These are phyloP conservation scores for Agelastica alni DNA, from an alignment of 2,888 invertebrate genomes.

Conservation along the genomic window DNA sequence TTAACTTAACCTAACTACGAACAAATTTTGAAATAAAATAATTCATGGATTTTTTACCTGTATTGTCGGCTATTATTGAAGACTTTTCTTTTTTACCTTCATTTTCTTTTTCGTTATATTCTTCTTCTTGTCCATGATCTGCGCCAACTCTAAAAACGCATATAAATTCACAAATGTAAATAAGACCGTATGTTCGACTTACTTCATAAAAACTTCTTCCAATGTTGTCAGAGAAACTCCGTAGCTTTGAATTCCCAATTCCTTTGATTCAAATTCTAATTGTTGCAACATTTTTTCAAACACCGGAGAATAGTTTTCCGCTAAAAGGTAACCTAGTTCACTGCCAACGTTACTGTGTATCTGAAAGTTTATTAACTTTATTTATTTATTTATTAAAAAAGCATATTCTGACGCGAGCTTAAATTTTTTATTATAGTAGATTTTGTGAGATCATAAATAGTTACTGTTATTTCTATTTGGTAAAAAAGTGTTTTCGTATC, in stretches of 20 bases:
- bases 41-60: not conserved
- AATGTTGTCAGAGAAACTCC: conserved; percentile 84
- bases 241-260: conserved; percentile 74
- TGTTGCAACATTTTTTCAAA: conserved; percentile 72
- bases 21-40: too few species aligned
- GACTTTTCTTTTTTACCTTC: not conserved
- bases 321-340: conserved; percentile 72
- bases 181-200: too few species aligned
- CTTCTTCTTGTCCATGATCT: conserved; percentile 44
- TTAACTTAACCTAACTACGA: too few species aligned
- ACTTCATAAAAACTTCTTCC: conserved; percentile 88
- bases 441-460: too few species aligned
- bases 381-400: too few species aligned
- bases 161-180: too few species aligned
- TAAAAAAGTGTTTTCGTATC: too few species aligned
- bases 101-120: conserved; percentile 24
- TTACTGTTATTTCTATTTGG: too few species aligned
- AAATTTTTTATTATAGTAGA: too few species aligned
- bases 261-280: conserved; percentile 64
- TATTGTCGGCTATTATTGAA: not conserved
- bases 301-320: conserved; percentile 63
- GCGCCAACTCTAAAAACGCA: conserved; percentile 41
- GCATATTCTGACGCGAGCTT: too few species aligned
- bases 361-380: too few species aligned
- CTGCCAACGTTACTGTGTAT: conserved; percentile 74